phyloP scores from a whole-genome alignment of 2,888 invertebrate genomes.

The Amphipoea oculea region DNA sequence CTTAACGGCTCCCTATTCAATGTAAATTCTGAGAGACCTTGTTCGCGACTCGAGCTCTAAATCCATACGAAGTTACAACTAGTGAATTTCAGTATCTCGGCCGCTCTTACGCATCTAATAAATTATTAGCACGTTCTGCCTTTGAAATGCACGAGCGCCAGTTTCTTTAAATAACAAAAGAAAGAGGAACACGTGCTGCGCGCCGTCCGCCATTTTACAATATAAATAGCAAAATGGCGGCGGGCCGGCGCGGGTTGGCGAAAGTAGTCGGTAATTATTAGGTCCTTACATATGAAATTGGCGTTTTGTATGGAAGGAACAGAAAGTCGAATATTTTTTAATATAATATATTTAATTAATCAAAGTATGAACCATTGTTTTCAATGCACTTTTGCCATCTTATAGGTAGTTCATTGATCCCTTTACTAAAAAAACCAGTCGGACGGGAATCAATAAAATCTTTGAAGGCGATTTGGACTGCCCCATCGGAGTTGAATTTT shows the following conservation, averaged over 20 bases:
- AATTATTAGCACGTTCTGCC: slow-evolving; percentile 62
- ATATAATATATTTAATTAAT: no score
- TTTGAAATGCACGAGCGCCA: slow-evolving; percentile 71
- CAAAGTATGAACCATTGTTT: no score
- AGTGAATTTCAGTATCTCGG: slow-evolving; percentile 48
- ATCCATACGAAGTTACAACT: slow-evolving; percentile 66
- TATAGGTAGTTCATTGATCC: no score
- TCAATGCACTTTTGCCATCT: no score
- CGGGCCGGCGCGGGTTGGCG: slow-evolving; percentile 86
- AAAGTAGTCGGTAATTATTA: slow-evolving; percentile 89
- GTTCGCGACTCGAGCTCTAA: slow-evolving; percentile 73
- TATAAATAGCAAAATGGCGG: slow-evolving; percentile 90
- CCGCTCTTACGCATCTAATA: slow-evolving; percentile 52
- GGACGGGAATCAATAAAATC: no score
- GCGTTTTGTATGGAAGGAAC: no score
- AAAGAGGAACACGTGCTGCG: slow-evolving; percentile 85
- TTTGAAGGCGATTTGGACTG: no score
- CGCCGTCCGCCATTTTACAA: slow-evolving; percentile 88
- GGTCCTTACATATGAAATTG: no score
- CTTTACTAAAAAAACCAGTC: no score
- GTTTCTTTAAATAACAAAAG: slow-evolving; percentile 82
- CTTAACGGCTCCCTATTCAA: slow-evolving; percentile 86
- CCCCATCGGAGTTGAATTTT: no score
- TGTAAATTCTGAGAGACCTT: slow-evolving; percentile 85
- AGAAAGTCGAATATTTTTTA: no score